Evolutionary conservation across 2,797 vertebrate species (phyloP).

Genomic region (Delichon dasypus): DNA sequence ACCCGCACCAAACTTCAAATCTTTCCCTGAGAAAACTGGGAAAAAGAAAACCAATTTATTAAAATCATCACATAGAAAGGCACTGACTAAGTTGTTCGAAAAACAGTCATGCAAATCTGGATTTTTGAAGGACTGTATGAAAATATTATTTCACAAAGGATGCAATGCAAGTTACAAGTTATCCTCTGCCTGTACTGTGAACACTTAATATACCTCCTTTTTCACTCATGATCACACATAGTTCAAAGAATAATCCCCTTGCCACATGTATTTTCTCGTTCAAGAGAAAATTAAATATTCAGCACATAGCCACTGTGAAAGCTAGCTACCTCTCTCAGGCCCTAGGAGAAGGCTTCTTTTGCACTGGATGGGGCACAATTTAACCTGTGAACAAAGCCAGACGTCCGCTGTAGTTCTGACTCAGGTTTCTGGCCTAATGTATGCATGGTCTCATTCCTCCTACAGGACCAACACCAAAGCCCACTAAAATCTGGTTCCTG

Average conservation of each 20-base stretch:
- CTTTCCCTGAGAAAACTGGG: background rate
- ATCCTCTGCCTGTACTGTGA: background rate
- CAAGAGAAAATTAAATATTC: background rate
- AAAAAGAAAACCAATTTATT: background rate
- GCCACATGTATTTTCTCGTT: background rate
- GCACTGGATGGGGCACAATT: background rate
- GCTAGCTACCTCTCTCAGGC: background rate
- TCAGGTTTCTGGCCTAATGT: background rate
- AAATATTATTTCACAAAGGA: background rate
- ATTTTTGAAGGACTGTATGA: background rate
- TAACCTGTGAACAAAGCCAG: background rate
- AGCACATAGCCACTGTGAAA: background rate
- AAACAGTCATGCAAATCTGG: background rate
- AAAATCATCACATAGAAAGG: background rate
- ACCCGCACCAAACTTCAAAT: background rate
- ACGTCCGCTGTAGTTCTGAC: background rate
- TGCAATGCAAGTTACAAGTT: background rate
- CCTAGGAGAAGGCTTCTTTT: background rate
- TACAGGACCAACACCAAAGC: background rate
- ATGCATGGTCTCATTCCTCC: background rate
- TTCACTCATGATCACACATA: background rate
- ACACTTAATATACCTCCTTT: background rate
- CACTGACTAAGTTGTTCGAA: background rate
- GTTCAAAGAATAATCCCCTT: constrained; percentile 12
- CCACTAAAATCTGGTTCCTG: background rate